Percentiles rank a stretch among this genome's conserved stretches.
Evolutionary conservation across 2,113 vertebrate species (phyloP).

Genomic region (Lipotes vexillifer): DNA sequence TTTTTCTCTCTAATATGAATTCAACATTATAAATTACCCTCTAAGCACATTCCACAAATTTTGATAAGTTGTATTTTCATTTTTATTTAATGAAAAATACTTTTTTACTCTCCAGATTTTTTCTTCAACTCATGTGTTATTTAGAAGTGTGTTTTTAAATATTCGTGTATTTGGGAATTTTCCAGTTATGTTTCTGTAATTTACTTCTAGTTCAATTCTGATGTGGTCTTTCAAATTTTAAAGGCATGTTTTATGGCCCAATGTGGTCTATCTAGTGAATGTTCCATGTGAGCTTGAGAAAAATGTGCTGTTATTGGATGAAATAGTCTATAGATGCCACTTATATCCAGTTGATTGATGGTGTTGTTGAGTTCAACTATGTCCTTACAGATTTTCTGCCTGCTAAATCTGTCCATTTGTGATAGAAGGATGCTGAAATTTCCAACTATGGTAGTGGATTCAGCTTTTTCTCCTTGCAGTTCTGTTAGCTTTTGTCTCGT

Average conservation of each 20-base stretch:
- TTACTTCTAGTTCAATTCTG: background rate
- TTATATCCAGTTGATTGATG: background rate
- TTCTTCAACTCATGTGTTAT: background rate
- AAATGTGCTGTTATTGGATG: background rate
- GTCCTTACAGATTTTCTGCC: background rate
- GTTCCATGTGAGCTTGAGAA: background rate
- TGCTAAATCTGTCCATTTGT: background rate
- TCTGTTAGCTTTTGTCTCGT: background rate
- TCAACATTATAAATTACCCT: background rate
- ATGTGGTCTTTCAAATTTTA: background rate
- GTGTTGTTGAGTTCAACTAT: accelerated
- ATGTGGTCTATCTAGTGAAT: background rate
- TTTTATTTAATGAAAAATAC: no score
- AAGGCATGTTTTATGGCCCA: background rate
- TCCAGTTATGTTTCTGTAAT: background rate
- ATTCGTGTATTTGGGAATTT: background rate
- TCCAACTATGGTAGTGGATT: background rate
- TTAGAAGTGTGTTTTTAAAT: background rate
- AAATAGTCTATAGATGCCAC: background rate
- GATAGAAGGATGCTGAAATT: no score
- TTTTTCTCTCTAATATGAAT: background rate
- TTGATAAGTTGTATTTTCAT: background rate
- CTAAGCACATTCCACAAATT: background rate
- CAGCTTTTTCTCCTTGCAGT: background rate
- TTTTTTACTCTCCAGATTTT: background rate